A percentile compares a stretch with the other conserved stretches of the same genome.
Conservation (phyloP, 2,888 invertebrate species). For the Melanostoma mellinum region DNA sequence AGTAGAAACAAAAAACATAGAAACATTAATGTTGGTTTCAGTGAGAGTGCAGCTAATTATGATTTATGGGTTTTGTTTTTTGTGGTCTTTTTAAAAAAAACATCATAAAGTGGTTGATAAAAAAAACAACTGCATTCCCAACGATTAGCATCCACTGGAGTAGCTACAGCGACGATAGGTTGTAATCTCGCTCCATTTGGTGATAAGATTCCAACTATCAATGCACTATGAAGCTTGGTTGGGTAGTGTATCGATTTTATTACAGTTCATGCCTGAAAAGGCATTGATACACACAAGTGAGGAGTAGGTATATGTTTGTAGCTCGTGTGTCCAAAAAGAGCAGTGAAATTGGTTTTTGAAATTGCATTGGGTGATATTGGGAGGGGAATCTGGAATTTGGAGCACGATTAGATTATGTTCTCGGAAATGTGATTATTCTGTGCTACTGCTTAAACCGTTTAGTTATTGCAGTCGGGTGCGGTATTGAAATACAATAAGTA, state of each 20-base stretch:
- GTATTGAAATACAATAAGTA: slow-evolving; percentile 10
- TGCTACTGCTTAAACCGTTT: background rate
- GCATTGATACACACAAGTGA: slow-evolving; percentile 32
- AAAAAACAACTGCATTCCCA: slow-evolving; percentile 21
- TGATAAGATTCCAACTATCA: slow-evolving; percentile 32
- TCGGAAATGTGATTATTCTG: slow-evolving; percentile 22
- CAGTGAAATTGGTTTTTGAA: slow-evolving; percentile 46
- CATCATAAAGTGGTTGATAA: background rate
- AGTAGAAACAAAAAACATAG: no score
- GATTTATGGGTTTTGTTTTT: slow-evolving; percentile 49
- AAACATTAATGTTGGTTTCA: no score
- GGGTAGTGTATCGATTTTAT: slow-evolving; percentile 47
- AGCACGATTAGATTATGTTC: slow-evolving; percentile 52
- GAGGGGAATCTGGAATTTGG: slow-evolving; percentile 14
- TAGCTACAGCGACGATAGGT: background rate
- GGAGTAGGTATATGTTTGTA: background rate
- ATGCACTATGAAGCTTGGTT: background rate
- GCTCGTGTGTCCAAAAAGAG: slow-evolving; percentile 27
- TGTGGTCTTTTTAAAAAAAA: slow-evolving; percentile 1
- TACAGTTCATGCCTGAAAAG: slow-evolving; percentile 3
- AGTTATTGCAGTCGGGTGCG: slow-evolving; percentile 31
- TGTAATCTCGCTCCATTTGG: slow-evolving; percentile 11
- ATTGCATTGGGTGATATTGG: slow-evolving; percentile 10
- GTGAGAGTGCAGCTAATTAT: slow-evolving; percentile 45
- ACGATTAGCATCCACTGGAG: slow-evolving; percentile 17